Conservation (phyloP, 1,140 invertebrate genomes). For the Calliopsis andreniformis region DNA sequence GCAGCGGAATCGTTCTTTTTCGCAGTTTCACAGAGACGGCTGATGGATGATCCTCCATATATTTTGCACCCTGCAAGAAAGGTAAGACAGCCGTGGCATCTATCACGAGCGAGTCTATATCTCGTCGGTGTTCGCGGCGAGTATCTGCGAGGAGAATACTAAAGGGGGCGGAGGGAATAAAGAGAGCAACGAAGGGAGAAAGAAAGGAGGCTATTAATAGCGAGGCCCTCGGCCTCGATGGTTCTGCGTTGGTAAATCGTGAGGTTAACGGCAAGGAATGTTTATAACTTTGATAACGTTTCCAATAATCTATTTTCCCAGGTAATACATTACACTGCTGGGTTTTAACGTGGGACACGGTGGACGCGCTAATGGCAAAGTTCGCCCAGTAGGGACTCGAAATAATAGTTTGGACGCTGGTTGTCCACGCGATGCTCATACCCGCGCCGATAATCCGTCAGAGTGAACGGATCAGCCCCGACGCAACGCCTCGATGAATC, state of each 20-base stretch:
- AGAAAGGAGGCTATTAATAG: conserved; percentile 54
- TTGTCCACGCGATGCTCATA: conserved; percentile 5
- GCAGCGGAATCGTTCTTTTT: conserved; percentile 29
- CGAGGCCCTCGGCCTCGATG: conserved; percentile 26
- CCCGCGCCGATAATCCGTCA: conserved; percentile 59
- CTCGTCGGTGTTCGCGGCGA: conserved; percentile 42
- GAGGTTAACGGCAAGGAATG: conserved; percentile 62
- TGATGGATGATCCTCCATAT: conserved; percentile 67
- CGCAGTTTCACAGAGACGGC: conserved; percentile 55
- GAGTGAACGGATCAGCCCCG: background rate
- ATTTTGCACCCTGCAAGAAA: conserved; percentile 64
- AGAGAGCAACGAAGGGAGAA: conserved; percentile 1
- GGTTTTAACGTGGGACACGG: conserved; percentile 41
- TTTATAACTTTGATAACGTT: conserved; percentile 67
- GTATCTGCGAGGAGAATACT: conserved; percentile 7
- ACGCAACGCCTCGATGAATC: conserved; percentile 2
- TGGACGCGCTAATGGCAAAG: conserved; percentile 61
- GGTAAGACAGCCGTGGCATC: conserved; percentile 66
- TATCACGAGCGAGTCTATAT: conserved; percentile 65
- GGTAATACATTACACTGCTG: conserved; percentile 63
- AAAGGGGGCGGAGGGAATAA: background rate
- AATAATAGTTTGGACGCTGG: conserved; percentile 57
- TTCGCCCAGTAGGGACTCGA: conserved; percentile 52
- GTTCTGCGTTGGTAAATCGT: conserved; percentile 40
- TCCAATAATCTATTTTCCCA: conserved; percentile 65